Conservation (phyloP, 2,797 vertebrate genomes). For the Catharus ustulatus region DNA sequence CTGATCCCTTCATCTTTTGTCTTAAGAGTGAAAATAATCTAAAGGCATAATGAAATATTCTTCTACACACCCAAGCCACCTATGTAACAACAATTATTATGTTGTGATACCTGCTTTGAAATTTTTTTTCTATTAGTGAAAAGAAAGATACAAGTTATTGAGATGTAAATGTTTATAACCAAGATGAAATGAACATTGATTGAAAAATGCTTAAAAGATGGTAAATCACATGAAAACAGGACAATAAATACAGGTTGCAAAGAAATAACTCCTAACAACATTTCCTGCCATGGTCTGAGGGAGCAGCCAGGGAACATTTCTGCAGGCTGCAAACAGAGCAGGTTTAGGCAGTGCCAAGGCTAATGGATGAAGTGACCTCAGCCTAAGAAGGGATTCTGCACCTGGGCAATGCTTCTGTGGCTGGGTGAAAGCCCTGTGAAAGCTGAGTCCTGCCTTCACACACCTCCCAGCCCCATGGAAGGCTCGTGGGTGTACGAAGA, state of each 20-base stretch:
- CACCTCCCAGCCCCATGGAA: background rate
- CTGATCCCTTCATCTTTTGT: background rate
- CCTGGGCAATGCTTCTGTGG: background rate
- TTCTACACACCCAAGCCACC: background rate
- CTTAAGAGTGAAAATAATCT: background rate
- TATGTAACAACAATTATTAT: background rate
- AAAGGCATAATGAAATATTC: background rate
- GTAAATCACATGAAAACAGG: background rate
- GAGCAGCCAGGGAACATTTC: background rate
- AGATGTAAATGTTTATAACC: background rate
- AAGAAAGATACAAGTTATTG: background rate
- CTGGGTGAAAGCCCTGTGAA: background rate
- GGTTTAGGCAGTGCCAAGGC: background rate
- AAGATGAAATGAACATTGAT: background rate
- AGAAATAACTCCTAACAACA: background rate
- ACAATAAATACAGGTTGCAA: background rate
- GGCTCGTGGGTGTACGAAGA: background rate
- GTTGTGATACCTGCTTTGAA: background rate
- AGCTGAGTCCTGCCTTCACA: background rate
- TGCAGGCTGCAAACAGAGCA: background rate
- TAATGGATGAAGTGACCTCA: background rate
- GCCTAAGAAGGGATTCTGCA: background rate
- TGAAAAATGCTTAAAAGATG: background rate
- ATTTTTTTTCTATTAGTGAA: background rate
- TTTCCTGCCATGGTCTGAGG: background rate